Base-by-base conservation (phyloP, 1,140 invertebrate species). In the Thaumetopoea pityocampa region DNA sequence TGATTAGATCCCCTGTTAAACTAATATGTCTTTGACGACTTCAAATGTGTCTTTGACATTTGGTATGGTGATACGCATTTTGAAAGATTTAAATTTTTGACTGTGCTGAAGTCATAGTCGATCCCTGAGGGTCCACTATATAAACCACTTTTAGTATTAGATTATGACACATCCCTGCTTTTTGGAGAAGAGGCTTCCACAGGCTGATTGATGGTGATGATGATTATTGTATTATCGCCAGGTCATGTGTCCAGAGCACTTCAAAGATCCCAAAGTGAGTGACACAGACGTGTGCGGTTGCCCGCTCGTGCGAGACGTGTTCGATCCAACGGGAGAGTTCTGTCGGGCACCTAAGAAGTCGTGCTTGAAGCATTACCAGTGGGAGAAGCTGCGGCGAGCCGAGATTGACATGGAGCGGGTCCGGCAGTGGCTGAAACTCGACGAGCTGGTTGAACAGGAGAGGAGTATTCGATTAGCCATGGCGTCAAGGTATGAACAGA, bases 181-280 rank as follows among this genome's bases (percentile, higher is more conserved):
- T n/a, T n/a, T n/a, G n/a, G n/a, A n/a, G n/a, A n/a, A n/a, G n/a
- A n/a, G n/a, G n/a, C n/a, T n/a, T n/a, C n/a, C n/a, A n/a, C n/a
- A n/a, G n/a, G n/a, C n/a, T n/a, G n/a, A n/a, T n/a, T n/a, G n/a
- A n/a, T n/a, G n/a, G n/a, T n/a, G n/a, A n/a, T n/a, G n/a, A n/a
- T n/a, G 0, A 5, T 1, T 2, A 15, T 17, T 1, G 37, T 35
- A 26, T 16, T 16, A 2, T 34, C 22, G 28, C 3, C 35, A 86
- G 84, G 84, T 99, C 1, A 87, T 99, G 11, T 99, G 98, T 83
- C 97, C 98, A 0, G 98, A 99, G 67, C 98, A 99, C 76, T 96
- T 93, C 45, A 99, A 99, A 86, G 97, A 99, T 68, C 93, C 95
- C 0, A 97, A 98, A 87, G 91, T 98, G 16, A 89, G 85, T 36